Base-by-base conservation (phyloP, 1,140 invertebrate genomes). In the Bombus confusus region DNA sequence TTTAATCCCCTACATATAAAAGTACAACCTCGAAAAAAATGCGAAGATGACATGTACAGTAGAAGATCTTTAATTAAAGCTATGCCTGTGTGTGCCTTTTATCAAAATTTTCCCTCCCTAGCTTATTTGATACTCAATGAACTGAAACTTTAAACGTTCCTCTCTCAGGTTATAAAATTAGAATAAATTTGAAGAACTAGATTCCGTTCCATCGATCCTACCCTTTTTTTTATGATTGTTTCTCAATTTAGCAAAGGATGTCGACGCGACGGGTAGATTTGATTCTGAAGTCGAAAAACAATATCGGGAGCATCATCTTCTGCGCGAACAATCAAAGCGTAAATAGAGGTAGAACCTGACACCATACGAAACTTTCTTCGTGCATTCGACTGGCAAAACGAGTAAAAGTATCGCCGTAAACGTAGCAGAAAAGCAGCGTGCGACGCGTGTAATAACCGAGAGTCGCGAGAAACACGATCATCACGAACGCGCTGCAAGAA, bases 321-420 rank as follows among this genome's bases (percentile, higher is more conserved):
- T n/a, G 28, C 41, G 15, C 41, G n/a, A 68, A 25, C 41, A 18
- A n/a, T 18, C 62, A n/a, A 34, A 39, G n/a, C n/a, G 41, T 41
- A 41, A 15, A 39, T 59, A 25, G n/a, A 39, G 57, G 10, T 9
- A 18, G 13, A 43, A 34, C 13, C 39, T 5, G 5, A 37, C 64
- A 8, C 15, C 28, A 18, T 34, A 64, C 13, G n/a, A 62, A 79
- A 84, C 66, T 69, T 84, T 84, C 75, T 47, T 47, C 37, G 37
- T 25, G 47, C 76, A 43, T 77, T 79, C 39, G 76, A 84, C 76
- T 68, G 18, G 31, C n/a, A 68, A 62, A 59, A 31, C 47, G 39
- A 59, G 83, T 62, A 84, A 71, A 62, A 79, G 66, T 79, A 80
- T 72, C 64, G 34, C 34, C 43, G 76, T 72, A 72, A 84, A 81